Percentiles rank a stretch among this genome's conserved stretches.
phyloP scores from a whole-genome alignment of 2,888 invertebrate genomes.

The Caradrina clavipalpis region DNA sequence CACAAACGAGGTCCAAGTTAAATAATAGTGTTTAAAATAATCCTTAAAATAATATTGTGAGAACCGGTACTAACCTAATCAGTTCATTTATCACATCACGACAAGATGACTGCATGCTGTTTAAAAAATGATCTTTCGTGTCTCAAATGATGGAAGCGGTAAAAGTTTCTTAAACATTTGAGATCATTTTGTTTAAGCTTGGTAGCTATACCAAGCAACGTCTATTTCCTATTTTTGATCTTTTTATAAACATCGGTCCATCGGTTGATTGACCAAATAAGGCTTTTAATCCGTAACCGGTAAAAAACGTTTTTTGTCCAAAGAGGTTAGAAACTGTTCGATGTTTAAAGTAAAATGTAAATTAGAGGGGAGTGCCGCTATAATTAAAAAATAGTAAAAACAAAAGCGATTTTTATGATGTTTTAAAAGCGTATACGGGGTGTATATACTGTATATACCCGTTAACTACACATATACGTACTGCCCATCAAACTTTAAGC shows the following conservation, averaged over 20 bases:
- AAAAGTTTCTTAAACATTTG: constrained; percentile 23
- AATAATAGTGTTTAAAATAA: not conserved
- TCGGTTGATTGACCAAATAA: constrained; percentile 10
- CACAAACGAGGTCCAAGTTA: not conserved
- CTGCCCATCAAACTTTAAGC: no score
- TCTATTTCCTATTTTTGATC: constrained; percentile 15
- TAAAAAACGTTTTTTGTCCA: constrained; percentile 5
- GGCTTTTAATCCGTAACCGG: constrained; percentile 4
- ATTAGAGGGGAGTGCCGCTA: not conserved
- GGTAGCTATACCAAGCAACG: not conserved
- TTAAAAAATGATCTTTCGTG: constrained; percentile 58
- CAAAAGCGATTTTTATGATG: constrained; percentile 12
- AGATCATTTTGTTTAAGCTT: not conserved
- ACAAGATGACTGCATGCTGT: constrained; percentile 51
- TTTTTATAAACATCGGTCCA: constrained; percentile 12
- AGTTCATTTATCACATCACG: constrained; percentile 59
- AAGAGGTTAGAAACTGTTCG: constrained; percentile 16
- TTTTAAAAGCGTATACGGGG: not conserved
- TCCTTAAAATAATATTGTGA: constrained; percentile 51
- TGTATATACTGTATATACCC: no score
- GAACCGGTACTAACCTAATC: constrained; percentile 50
- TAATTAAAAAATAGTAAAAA: not conserved
- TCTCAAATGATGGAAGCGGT: constrained; percentile 39
- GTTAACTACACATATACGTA: no score
- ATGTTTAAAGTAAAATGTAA: not conserved